Percentiles rank a stretch among this genome's conserved stretches.
phyloP scores from a whole-genome alignment of 2,888 invertebrate species.

The Miltochrista miniata region DNA sequence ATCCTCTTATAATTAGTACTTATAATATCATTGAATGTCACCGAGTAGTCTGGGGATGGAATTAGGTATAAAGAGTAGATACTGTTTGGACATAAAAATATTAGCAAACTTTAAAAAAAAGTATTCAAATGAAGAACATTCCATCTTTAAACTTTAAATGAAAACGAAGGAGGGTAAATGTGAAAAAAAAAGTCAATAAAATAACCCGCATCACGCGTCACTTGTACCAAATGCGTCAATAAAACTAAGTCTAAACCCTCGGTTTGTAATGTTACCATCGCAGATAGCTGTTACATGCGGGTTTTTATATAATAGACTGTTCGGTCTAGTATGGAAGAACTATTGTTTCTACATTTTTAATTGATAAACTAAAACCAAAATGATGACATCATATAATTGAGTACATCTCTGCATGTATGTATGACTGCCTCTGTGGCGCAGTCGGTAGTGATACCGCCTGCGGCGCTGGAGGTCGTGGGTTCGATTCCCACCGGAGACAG shows the following conservation, averaged over 20 bases:
- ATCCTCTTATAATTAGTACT: too few species aligned
- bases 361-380: too few species aligned
- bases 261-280: conserved; percentile 39
- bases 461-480: too few species aligned
- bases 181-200: conserved; percentile 42
- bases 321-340: background rate
- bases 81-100: background rate
- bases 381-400: too few species aligned
- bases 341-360: too few species aligned
- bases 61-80: too few species aligned
- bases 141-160: background rate
- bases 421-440: too few species aligned
- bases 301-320: conserved; percentile 33
- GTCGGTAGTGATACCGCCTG: too few species aligned
- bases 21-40: too few species aligned
- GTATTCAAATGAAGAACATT: background rate
- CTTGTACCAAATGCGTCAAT: conserved; percentile 55
- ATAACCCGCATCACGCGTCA: conserved; percentile 53
- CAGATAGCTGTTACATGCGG: conserved; percentile 50
- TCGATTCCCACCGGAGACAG: too few species aligned
- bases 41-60: too few species aligned
- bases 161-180: conserved; percentile 18
- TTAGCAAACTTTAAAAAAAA: background rate
- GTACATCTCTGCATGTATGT: too few species aligned
- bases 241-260: conserved; percentile 44